Conservation (phyloP, 2,113 vertebrate genomes). For the Daubentonia madagascariensis region DNA sequence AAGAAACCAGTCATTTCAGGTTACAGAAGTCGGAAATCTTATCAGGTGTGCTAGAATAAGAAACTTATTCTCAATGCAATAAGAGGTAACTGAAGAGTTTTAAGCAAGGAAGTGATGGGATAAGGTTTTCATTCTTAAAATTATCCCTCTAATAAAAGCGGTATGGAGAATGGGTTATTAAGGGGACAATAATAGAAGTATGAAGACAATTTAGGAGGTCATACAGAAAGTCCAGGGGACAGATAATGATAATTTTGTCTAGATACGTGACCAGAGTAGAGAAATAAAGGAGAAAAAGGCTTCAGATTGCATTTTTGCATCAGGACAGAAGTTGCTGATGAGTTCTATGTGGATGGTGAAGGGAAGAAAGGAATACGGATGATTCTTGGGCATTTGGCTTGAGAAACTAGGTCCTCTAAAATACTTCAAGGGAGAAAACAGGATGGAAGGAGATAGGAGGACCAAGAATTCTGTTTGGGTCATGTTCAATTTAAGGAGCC, state of each 20-base stretch:
- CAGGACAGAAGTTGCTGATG: not conserved
- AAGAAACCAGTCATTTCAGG: not conserved
- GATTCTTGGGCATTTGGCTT: not conserved
- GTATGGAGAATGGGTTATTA: not conserved
- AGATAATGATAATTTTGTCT: not conserved
- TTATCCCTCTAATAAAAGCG: not conserved
- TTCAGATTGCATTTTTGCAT: not conserved
- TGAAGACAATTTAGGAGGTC: not conserved
- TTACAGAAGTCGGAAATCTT: not conserved
- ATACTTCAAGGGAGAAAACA: not conserved
- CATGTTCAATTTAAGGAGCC: not conserved
- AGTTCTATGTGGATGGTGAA: not conserved
- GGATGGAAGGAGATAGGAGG: not conserved
- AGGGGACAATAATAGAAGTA: not conserved
- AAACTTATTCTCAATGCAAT: not conserved
- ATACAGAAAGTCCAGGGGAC: not conserved
- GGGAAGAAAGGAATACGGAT: not conserved
- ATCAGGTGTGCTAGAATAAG: not conserved
- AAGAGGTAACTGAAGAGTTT: not conserved
- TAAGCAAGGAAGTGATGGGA: not conserved
- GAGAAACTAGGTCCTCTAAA: not conserved
- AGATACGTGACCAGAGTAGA: not conserved
- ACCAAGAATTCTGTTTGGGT: not conserved
- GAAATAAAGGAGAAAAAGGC: not conserved
- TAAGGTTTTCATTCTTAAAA: not conserved